These are phyloP conservation scores for Macroramphosus scolopax DNA, from an alignment of 2,797 vertebrate species.

Conservation along the genomic window DNA sequence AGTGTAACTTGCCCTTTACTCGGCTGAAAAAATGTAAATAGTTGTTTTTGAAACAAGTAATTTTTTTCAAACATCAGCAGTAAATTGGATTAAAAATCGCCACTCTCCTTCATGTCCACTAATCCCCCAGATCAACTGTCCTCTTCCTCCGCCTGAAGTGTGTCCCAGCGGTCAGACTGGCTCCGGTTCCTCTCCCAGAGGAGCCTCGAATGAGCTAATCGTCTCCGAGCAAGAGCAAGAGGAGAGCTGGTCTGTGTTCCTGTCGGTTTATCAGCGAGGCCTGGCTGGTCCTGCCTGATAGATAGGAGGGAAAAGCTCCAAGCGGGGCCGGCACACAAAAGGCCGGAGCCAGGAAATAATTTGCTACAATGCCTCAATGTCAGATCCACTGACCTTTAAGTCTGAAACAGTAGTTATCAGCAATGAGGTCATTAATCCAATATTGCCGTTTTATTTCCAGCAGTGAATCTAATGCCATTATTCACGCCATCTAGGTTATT, in stretches of 20 bases:
- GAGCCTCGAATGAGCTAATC: conserved; percentile 70
- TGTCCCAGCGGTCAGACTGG: conserved; percentile 65
- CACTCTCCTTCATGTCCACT: conserved; percentile 31
- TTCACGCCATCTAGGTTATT: conserved; percentile 46
- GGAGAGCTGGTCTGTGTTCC: conserved; percentile 73
- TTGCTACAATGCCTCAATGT: conserved; percentile 55
- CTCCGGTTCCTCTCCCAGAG: conserved; percentile 75
- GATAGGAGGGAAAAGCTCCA: conserved; percentile 54
- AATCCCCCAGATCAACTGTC: conserved; percentile 51
- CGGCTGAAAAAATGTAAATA: too few relatives aligned
- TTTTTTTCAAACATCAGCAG: conserved; percentile 1
- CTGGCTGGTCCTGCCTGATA: conserved; percentile 47
- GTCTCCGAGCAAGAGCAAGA: conserved; percentile 49
- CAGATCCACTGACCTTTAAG: conserved; percentile 59
- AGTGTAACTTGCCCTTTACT: neutral
- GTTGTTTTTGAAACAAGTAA: neutral
- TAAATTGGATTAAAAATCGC: conserved; percentile 36
- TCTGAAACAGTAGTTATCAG: conserved; percentile 45
- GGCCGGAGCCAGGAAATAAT: conserved; percentile 52
- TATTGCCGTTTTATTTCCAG: conserved; percentile 31
- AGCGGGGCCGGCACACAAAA: conserved; percentile 41
- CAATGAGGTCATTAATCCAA: conserved; percentile 50
- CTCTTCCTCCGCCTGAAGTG: conserved; percentile 54
- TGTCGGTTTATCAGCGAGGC: conserved; percentile 74
- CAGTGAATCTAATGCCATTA: conserved; percentile 36